A percentile compares a stretch with the other conserved stretches of the same genome.
These are phyloP conservation scores for Desmodus rotundus DNA, from an alignment of 2,113 vertebrate genomes.

Conservation along the genomic window DNA sequence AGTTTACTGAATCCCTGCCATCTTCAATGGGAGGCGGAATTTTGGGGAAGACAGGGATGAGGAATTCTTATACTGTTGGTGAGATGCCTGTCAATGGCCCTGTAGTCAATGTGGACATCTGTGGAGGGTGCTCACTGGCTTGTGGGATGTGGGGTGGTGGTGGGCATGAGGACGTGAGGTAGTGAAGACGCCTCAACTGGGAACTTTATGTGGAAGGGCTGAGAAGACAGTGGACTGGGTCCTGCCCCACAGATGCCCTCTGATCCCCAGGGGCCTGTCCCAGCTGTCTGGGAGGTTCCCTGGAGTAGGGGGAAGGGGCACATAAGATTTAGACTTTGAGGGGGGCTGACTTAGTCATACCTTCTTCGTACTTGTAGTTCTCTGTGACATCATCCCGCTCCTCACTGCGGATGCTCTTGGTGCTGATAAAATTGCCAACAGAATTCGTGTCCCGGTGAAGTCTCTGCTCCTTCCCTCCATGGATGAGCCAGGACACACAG, in stretches of 20 bases:
- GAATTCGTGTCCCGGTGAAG: slow-evolving; percentile 51
- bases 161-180: neutral
- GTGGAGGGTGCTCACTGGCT: neutral
- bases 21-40: neutral
- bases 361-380: slow-evolving; percentile 78
- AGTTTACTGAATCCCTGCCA: neutral
- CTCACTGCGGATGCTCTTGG: slow-evolving; percentile 72
- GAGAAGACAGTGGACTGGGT: neutral
- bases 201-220: neutral
- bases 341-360: slow-evolving; percentile 26
- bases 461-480: slow-evolving; percentile 63
- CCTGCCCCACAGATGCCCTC: neutral
- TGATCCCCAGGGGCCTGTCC: neutral
- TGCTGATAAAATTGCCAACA: slow-evolving; percentile 77
- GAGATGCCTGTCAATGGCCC: neutral
- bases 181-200: neutral
- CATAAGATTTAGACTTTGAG: neutral
- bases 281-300: neutral
- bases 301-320: neutral
- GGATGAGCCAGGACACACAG: slow-evolving; percentile 81
- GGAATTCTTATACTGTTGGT: neutral
- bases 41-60: neutral
- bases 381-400: slow-evolving; percentile 75
- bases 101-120: neutral
- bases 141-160: neutral